Conservation (phyloP, 2,797 vertebrate species). For the Spondyliosoma cantharus region DNA sequence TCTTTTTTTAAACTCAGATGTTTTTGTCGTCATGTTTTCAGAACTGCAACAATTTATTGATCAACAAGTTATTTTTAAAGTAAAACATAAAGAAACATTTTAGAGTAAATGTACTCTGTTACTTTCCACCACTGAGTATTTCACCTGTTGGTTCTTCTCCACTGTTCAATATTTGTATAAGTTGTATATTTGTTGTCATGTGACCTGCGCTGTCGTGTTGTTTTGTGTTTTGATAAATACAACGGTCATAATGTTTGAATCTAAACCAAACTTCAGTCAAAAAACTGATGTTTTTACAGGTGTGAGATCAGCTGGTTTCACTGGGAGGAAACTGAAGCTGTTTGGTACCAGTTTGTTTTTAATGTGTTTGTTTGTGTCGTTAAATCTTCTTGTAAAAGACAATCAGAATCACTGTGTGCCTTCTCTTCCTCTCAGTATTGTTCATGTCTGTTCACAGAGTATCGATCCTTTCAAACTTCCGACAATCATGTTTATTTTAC, state of each 20-base stretch:
- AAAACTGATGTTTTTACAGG: not conserved
- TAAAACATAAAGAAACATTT: too few relatives aligned
- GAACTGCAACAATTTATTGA: too few relatives aligned
- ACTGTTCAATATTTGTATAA: not conserved
- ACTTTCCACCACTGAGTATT: not conserved
- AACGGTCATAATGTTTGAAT: not conserved
- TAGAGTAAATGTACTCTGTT: too few relatives aligned
- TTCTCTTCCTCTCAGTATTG: conserved; percentile 48
- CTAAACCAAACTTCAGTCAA: not conserved
- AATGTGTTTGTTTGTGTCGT: not conserved
- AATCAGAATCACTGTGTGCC: not conserved
- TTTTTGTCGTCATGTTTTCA: too few relatives aligned
- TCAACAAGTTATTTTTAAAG: too few relatives aligned
- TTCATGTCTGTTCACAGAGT: not conserved
- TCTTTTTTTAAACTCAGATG: too few relatives aligned
- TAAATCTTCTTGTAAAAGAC: not conserved
- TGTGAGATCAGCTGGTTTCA: not conserved
- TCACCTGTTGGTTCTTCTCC: not conserved
- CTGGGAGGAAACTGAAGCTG: not conserved
- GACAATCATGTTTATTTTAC: not conserved
- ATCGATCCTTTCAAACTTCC: not conserved
- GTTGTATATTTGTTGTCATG: not conserved
- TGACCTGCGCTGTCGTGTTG: too few relatives aligned
- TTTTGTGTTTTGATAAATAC: not conserved
- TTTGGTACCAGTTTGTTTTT: conserved; percentile 1